Percentiles rank a stretch among this genome's conserved stretches.
phyloP scores from a whole-genome alignment of 2,888 invertebrate species.

The Bibio marci region DNA sequence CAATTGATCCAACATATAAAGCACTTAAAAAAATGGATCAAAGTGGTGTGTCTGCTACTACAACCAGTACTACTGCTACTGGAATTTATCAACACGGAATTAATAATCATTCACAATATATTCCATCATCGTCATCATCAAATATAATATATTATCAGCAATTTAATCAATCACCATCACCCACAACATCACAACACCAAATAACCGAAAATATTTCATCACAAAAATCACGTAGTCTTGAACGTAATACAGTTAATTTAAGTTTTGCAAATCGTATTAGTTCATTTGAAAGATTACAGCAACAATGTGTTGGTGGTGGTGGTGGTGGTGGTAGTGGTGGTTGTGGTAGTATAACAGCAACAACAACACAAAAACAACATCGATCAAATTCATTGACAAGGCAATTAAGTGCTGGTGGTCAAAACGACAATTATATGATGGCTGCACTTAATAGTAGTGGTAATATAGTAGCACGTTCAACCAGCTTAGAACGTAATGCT shows the following conservation, averaged over 20 bases:
- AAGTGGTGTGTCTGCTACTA: too few species aligned
- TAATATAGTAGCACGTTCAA: neutral
- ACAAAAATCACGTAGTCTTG: constrained; percentile 8
- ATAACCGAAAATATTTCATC: constrained; percentile 1
- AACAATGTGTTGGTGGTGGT: too few species aligned
- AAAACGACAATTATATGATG: neutral
- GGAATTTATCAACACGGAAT: too few species aligned
- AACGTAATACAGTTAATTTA: constrained; percentile 7
- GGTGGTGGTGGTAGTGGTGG: too few species aligned
- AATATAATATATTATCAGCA: neutral
- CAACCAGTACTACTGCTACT: too few species aligned
- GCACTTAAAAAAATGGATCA: constrained; percentile 1
- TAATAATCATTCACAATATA: neutral
- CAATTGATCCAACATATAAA: constrained; percentile 10
- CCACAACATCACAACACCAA: neutral
- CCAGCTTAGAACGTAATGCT: constrained; percentile 1
- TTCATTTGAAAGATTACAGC: constrained; percentile 12
- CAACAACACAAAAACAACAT: constrained; percentile 2
- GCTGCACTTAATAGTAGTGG: neutral
- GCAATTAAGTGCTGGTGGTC: constrained; percentile 9
- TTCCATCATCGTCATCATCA: neutral
- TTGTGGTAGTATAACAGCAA: too few species aligned
- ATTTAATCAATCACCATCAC: constrained; percentile 6
- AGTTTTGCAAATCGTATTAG: constrained; percentile 10
- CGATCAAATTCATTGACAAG: constrained; percentile 12